Evolutionary conservation across 2,113 vertebrate genomes (phyloP).

Genomic region (Oncorhynchus nerka): DNA sequence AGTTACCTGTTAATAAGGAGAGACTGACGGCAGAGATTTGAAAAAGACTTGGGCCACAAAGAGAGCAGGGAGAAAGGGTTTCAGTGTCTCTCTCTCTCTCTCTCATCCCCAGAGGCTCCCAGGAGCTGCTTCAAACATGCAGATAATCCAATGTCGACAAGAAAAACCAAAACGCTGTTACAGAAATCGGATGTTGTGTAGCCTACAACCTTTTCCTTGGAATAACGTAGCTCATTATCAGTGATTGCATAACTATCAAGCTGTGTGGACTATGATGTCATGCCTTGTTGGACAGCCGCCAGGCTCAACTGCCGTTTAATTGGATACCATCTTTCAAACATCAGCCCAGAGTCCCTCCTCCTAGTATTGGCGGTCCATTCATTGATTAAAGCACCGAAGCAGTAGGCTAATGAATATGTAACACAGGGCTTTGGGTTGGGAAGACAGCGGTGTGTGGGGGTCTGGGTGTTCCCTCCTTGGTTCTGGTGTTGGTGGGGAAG

Average conservation of each 20-base stretch:
- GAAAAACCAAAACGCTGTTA: no score
- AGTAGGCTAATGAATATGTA: constrained; percentile 85
- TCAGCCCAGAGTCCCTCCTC: not conserved
- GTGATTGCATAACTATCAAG: not conserved
- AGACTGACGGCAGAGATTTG: no score
- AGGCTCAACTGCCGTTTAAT: constrained; percentile 22
- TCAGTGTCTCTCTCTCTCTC: no score
- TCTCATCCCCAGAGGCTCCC: no score
- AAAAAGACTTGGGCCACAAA: no score
- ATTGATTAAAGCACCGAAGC: constrained; percentile 56
- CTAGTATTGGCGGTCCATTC: constrained; percentile 2
- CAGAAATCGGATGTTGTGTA: no score
- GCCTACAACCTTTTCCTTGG: no score
- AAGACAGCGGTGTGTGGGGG: constrained; percentile 31
- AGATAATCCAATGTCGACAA: no score
- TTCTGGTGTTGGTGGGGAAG: not conserved
- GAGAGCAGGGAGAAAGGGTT: no score
- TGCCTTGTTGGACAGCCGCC: constrained; percentile 59
- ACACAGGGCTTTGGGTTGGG: constrained; percentile 62
- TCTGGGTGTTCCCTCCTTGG: constrained; percentile 37
- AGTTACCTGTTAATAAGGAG: no score
- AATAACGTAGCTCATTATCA: no score
- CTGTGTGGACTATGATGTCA: constrained; percentile 3
- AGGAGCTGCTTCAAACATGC: no score
- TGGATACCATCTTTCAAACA: constrained; percentile 63